Evolutionary conservation across 2,113 vertebrate species (phyloP).

Genomic region (Dicrurus megarhynchus): DNA sequence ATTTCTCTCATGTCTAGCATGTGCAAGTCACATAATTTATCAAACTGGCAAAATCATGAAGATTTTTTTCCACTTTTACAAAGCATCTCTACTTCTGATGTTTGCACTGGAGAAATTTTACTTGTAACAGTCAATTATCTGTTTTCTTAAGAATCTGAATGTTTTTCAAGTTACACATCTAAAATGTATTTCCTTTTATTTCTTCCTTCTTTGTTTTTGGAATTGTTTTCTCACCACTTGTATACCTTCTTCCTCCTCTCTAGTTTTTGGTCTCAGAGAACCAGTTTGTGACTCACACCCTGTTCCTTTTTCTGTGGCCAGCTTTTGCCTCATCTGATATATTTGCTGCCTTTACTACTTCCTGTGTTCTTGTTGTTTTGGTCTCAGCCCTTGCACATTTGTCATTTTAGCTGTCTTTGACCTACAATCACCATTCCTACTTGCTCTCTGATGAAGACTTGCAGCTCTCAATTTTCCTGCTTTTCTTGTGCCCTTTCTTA

Average conservation of each 20-base stretch:
- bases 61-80: not conserved
- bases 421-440: not conserved
- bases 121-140: not conserved
- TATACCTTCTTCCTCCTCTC: not conserved
- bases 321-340: constrained; percentile 20
- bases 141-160: not conserved
- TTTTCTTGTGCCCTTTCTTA: not conserved
- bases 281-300: constrained; percentile 30
- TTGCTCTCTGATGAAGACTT: not conserved
- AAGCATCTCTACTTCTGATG: not conserved
- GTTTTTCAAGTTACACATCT: not conserved
- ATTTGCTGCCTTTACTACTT: constrained; percentile 28
- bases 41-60: not conserved
- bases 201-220: not conserved
- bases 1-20: not conserved
- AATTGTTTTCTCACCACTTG: not conserved
- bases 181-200: not conserved
- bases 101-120: not conserved
- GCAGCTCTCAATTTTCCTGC: not conserved
- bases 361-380: constrained; percentile 29
- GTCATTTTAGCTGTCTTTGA: not conserved
- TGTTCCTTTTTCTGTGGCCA: constrained; percentile 24
- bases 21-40: not conserved
- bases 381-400: not conserved
- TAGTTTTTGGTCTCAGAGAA: not conserved